Evolutionary conservation across 2,113 vertebrate genomes (phyloP).

Genomic region (Xerus inauris): DNA sequence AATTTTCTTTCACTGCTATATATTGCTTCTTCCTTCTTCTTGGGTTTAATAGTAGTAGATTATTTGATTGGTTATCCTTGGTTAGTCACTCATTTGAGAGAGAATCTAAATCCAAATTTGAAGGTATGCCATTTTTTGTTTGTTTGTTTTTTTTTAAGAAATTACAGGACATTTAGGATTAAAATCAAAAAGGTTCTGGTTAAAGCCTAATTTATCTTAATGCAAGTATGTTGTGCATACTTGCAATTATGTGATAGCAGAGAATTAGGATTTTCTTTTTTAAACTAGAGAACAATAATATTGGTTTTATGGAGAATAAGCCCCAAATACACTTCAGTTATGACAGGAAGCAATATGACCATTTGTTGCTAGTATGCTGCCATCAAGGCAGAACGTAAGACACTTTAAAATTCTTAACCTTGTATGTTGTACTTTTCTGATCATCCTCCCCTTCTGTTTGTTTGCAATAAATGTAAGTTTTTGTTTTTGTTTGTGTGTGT

Average conservation of each 20-base stretch:
- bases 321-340: too few species aligned
- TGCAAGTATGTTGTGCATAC: neutral
- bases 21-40: neutral
- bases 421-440: too few species aligned
- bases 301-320: neutral
- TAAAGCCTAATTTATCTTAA: neutral
- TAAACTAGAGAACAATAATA: neutral
- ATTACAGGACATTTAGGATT: neutral
- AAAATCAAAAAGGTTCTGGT: neutral
- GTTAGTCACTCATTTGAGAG: neutral
- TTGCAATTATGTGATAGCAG: neutral
- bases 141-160: neutral
- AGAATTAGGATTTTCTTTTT: neutral
- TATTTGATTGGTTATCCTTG: neutral
- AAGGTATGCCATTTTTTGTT: neutral
- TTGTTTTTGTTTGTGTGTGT: too few species aligned
- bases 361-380: too few species aligned
- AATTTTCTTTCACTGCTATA: neutral
- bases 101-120: neutral
- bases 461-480: too few species aligned
- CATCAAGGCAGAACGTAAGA: too few species aligned
- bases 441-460: too few species aligned
- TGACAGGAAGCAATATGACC: too few species aligned
- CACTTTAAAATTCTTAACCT: too few species aligned
- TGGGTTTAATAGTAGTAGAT: neutral